Percentiles rank a stretch among this genome's conserved stretches.
Evolutionary conservation across 2,113 vertebrate genomes (phyloP).

Genomic region (Urocitellus parryii): DNA sequence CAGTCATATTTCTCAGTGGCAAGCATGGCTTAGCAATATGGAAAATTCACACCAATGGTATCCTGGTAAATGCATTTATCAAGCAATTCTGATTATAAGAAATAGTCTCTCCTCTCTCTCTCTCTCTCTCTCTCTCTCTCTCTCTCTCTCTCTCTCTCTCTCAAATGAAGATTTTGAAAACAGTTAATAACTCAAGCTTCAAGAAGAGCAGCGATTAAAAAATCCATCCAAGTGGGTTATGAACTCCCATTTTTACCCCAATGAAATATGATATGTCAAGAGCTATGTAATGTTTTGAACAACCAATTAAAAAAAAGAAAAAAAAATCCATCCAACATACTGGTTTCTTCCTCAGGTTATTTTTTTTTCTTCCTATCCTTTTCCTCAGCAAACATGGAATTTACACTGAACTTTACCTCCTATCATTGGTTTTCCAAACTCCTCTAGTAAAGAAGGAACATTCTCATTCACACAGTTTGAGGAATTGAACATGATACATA

Average conservation of each 20-base stretch:
- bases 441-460: neutral
- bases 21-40: neutral
- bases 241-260: too few relatives aligned
- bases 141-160: too few relatives aligned
- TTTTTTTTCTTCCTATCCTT: neutral
- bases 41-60: neutral
- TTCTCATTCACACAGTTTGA: neutral
- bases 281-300: too few relatives aligned
- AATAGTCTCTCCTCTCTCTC: neutral
- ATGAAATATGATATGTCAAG: too few relatives aligned
- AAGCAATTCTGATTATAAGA: neutral
- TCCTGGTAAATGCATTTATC: neutral
- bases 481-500: neutral
- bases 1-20: neutral
- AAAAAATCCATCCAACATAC: neutral
- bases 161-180: neutral
- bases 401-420: neutral
- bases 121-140: neutral
- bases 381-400: neutral
- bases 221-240: neutral
- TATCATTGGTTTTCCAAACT: neutral
- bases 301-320: too few relatives aligned
- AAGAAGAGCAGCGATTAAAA: neutral
- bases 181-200: neutral
- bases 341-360: neutral